Evolutionary conservation across 1,140 invertebrate species (phyloP).

Genomic region (Brachionus rotundiformis): DNA sequence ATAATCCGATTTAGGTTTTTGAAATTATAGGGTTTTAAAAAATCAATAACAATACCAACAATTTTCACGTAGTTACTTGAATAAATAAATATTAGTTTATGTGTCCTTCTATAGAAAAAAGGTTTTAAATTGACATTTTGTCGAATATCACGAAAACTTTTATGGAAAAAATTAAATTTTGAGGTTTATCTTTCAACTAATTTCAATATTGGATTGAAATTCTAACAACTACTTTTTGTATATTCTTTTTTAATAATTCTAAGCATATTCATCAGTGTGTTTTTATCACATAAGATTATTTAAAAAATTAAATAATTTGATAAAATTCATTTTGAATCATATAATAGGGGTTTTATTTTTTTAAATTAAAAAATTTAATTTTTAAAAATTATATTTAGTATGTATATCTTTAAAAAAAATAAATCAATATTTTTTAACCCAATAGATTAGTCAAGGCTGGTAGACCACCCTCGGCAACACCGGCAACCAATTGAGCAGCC

Average conservation of each 20-base stretch:
- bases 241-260: too few relatives aligned
- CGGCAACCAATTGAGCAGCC: constrained; percentile 40
- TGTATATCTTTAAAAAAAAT: not conserved
- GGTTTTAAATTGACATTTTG: constrained; percentile 7
- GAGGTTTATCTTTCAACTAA: constrained; percentile 17
- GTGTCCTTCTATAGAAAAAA: not conserved
- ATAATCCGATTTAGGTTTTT: constrained; percentile 29
- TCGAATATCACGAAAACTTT: not conserved
- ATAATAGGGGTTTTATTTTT: too few relatives aligned
- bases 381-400: not conserved
- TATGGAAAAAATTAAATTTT: not conserved
- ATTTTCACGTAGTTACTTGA: constrained; percentile 19
- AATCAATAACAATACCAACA: not conserved
- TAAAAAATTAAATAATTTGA: too few relatives aligned
- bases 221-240: too few relatives aligned
- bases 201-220: too few relatives aligned
- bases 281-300: too few relatives aligned
- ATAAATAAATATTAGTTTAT: not conserved
- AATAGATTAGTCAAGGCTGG: constrained; percentile 1
- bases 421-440: not conserved
- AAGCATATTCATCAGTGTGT: too few relatives aligned
- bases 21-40: constrained; percentile 36
- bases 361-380: too few relatives aligned
- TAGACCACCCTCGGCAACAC: constrained; percentile 39
- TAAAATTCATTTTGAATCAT: too few relatives aligned